Evolutionary conservation across 1,140 invertebrate genomes (phyloP), one percentile per base, ranked within the genome.

Genomic region (Drusus annulatus): DNA sequence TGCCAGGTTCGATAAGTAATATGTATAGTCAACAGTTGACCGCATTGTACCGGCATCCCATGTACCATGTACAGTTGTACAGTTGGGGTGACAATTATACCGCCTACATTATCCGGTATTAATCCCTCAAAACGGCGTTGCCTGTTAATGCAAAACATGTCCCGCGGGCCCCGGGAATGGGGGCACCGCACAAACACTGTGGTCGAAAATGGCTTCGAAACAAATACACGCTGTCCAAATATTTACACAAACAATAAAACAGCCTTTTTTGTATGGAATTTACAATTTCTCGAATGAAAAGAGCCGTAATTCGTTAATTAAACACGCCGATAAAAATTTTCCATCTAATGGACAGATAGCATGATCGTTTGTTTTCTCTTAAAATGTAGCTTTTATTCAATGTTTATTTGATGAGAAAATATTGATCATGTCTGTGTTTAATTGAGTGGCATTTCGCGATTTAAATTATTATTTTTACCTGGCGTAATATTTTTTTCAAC

Each of bases 91-190:
- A 80, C 74, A 76, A 76, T 80, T 80, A 80, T 50, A 71, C 73
- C 16, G 79, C 19, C 50, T 69, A 69, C 71, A 81, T 81, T 81
- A 81, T 79, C 77, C 77, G 71, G 56, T 50, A 79, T 68, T 80
- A 81, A 81, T 81, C 76, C 76, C 68, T 77, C 80, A 78, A 78
- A 81, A 81, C 51, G 76, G 80, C 80, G 36, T 36, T 69, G 80
- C 51, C 80, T 50, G 80, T 81, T 81, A 79, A 81, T 81, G 80
- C 80, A 79, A 79, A 79, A 81, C 78, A 76, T 31, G 60, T 65
- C 80, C 71, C 68, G 1, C 21, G 80, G 77, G 80, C 62, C 58
- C 17, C 45, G 77, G 73, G 78, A 74, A 45, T 23, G 52, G 69
- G 54, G 60, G 45, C 62, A 54, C 75, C 58, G 6, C 36, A 75